Percentiles rank a stretch among this genome's conserved stretches.
These are phyloP conservation scores for Diabrotica undecimpunctata DNA, from an alignment of 1,140 invertebrate species.

Conservation along the genomic window DNA sequence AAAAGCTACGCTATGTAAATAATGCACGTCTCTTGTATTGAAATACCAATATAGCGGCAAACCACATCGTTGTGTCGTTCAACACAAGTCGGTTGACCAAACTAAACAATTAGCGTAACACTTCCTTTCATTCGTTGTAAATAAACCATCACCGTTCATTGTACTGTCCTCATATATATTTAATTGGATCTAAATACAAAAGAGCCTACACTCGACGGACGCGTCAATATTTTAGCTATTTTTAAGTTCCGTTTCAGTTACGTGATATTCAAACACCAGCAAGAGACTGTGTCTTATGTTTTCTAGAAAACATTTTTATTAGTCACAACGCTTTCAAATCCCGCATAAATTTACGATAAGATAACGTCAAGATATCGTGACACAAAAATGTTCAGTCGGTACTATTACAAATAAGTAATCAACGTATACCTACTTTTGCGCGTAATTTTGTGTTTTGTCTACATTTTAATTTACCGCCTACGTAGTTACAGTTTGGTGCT, in stretches of 20 bases:
- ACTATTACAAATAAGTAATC: neutral
- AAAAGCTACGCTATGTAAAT: too few relatives aligned
- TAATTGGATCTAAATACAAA: neutral
- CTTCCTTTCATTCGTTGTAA: neutral
- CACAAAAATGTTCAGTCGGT: neutral
- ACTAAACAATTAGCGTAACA: too few relatives aligned
- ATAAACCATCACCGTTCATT: neutral
- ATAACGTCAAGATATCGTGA: neutral
- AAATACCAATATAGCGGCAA: too few relatives aligned
- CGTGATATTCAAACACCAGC: neutral
- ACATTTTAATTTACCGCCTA: neutral
- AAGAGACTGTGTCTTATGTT: neutral
- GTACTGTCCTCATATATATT: neutral
- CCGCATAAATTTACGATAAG: neutral
- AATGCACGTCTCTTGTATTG: too few relatives aligned
- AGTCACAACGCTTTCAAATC: neutral
- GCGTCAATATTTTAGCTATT: slow-evolving; percentile 2
- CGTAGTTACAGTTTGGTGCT: neutral
- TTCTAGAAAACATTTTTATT: neutral
- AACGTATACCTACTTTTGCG: neutral
- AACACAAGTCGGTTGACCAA: too few relatives aligned
- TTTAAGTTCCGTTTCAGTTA: slow-evolving; percentile 2
- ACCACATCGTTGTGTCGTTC: too few relatives aligned
- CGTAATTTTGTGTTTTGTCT: neutral
- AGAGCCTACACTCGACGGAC: neutral